Percentiles rank a stretch among this genome's conserved stretches.
Conservation (phyloP, 1,140 invertebrate genomes). For the Diplogasteroides magnus region DNA sequence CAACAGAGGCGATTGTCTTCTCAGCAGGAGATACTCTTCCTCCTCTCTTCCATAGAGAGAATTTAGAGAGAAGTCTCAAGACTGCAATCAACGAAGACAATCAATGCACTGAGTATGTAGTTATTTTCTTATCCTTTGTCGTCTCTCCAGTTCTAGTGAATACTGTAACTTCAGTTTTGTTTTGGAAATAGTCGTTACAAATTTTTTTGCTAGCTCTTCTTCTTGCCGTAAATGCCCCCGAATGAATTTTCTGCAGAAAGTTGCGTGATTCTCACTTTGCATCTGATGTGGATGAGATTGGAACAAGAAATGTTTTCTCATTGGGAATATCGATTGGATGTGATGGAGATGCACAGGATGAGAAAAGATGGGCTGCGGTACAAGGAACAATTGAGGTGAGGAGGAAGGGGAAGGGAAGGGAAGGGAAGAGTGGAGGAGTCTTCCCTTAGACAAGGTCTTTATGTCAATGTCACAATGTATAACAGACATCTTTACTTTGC, state of each 20-base stretch:
- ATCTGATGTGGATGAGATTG: slow-evolving; percentile 17
- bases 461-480: not conserved
- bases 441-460: not conserved
- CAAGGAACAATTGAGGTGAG: slow-evolving; percentile 19
- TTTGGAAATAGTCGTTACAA: not conserved
- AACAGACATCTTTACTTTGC: not conserved
- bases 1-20: slow-evolving; percentile 42
- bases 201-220: not conserved
- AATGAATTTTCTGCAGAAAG: no score
- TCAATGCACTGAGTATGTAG: slow-evolving; percentile 35
- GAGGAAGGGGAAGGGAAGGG: not conserved
- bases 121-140: not conserved
- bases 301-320: slow-evolving; percentile 31
- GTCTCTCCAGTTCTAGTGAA: not conserved
- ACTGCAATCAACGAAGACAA: slow-evolving; percentile 14
- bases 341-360: not conserved
- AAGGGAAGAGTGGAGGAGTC: not conserved
- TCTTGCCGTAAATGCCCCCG: no score
- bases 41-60: slow-evolving; percentile 39
- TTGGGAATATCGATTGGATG: slow-evolving; percentile 48
- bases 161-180: not conserved
- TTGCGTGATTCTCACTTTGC: slow-evolving; percentile 7
- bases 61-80: slow-evolving; percentile 44
- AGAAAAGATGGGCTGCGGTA: slow-evolving; percentile 24
- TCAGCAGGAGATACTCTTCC: slow-evolving; percentile 43